phyloP scores from a whole-genome alignment of 1,140 invertebrate genomes.

The Macrobrachium nipponense region DNA sequence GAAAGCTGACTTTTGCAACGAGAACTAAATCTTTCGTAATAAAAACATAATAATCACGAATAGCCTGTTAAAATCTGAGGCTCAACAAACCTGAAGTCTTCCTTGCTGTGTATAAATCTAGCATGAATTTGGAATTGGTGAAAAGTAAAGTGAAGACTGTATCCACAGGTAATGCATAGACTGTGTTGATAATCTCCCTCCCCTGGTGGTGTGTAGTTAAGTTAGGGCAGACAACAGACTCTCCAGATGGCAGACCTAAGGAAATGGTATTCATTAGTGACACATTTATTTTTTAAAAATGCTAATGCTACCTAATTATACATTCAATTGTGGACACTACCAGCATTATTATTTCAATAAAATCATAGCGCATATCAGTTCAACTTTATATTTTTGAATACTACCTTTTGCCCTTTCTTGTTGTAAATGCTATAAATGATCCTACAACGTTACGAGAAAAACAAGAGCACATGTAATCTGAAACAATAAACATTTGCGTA shows the following conservation, averaged over 20 bases:
- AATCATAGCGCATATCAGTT: no score
- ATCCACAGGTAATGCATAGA: slow-evolving; percentile 82
- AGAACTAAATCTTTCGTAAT: no score
- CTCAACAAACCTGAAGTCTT: slow-evolving; percentile 80
- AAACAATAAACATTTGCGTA: no score
- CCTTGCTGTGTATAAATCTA: slow-evolving; percentile 71
- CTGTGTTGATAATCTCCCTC: slow-evolving; percentile 78
- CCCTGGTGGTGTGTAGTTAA: slow-evolving; percentile 80
- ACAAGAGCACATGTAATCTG: neutral
- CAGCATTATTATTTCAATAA: no score
- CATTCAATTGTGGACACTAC: no score
- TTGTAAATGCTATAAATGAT: neutral
- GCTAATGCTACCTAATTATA: no score
- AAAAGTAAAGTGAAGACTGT: slow-evolving; percentile 92
- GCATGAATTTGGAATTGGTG: slow-evolving; percentile 88
- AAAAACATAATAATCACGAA: no score
- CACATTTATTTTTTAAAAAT: no score
- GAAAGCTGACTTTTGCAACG: no score
- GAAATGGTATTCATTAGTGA: neutral
- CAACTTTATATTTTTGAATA: neutral
- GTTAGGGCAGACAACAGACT: slow-evolving; percentile 66
- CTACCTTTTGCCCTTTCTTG: neutral
- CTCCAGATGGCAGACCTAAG: slow-evolving; percentile 64
- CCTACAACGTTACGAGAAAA: neutral
- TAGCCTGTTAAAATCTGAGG: no score